phyloP scores from a whole-genome alignment of 2,113 vertebrate genomes.

The Chinchilla lanigera region DNA sequence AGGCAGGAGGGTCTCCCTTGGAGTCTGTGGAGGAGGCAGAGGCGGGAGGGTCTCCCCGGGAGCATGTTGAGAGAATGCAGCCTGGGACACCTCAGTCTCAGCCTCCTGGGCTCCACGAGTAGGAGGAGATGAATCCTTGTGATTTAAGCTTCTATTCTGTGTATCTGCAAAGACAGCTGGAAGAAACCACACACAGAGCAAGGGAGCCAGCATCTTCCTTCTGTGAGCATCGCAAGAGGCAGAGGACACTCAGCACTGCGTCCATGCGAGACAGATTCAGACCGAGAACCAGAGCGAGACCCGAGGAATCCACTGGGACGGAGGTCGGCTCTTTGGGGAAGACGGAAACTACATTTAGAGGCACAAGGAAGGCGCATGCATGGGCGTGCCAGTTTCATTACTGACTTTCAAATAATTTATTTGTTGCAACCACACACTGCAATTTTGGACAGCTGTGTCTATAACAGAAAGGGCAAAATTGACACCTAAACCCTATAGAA shows the following conservation, averaged over 20 bases:
- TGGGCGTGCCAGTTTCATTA: background rate
- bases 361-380: accelerated
- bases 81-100: background rate
- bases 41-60: background rate
- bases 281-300: background rate
- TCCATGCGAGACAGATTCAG: accelerated
- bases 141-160: background rate
- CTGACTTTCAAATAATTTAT: background rate
- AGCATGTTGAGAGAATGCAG: background rate
- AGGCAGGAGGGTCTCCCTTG: background rate
- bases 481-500: background rate
- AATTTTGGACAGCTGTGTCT: background rate
- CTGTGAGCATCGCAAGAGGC: background rate
- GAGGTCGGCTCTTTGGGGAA: background rate
- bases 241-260: no score
- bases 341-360: background rate
- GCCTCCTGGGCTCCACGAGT: background rate
- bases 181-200: background rate
- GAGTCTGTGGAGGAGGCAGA: background rate
- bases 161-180: background rate
- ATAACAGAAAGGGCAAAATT: background rate
- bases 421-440: background rate
- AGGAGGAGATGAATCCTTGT: background rate
- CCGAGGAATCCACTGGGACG: background rate
- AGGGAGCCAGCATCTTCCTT: background rate